Evolutionary conservation across 2,113 vertebrate genomes (phyloP).

Genomic region (Anthoscopus minutus): DNA sequence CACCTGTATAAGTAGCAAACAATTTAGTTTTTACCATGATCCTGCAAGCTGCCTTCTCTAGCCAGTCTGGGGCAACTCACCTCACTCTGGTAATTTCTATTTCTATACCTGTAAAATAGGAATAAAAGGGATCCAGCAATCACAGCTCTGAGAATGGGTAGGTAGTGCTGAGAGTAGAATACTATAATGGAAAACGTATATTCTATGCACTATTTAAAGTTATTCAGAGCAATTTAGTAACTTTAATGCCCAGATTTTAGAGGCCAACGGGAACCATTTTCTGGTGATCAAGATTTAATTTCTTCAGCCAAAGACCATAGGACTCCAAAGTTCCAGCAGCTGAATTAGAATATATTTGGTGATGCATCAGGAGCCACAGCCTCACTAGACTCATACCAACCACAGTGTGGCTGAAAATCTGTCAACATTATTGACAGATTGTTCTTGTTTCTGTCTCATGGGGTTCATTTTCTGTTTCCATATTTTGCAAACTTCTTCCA

Average conservation of each 20-base stretch:
- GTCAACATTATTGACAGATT: background rate
- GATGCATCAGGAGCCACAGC: background rate
- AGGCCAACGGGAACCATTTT: background rate
- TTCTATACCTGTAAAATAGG: background rate
- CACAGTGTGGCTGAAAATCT: background rate
- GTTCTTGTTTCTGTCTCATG: background rate
- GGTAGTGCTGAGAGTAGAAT: background rate
- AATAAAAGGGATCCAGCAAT: background rate
- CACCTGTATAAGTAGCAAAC: background rate
- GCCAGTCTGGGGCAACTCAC: background rate
- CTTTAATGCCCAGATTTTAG: background rate
- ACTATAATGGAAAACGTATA: background rate
- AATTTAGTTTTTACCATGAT: background rate
- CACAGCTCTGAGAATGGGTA: background rate
- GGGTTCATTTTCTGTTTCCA: background rate
- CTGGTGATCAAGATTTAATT: background rate
- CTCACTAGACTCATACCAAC: background rate
- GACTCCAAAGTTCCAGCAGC: background rate
- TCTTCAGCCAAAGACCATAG: background rate
- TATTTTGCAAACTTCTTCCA: background rate
- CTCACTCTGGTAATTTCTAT: background rate
- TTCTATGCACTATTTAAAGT: background rate
- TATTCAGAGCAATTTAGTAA: background rate
- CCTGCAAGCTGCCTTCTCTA: background rate
- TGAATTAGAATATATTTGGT: background rate